A percentile compares a stretch with the other conserved stretches of the same genome.
Conservation (phyloP, 2,888 invertebrate genomes). For the Chouioia cunea region DNA sequence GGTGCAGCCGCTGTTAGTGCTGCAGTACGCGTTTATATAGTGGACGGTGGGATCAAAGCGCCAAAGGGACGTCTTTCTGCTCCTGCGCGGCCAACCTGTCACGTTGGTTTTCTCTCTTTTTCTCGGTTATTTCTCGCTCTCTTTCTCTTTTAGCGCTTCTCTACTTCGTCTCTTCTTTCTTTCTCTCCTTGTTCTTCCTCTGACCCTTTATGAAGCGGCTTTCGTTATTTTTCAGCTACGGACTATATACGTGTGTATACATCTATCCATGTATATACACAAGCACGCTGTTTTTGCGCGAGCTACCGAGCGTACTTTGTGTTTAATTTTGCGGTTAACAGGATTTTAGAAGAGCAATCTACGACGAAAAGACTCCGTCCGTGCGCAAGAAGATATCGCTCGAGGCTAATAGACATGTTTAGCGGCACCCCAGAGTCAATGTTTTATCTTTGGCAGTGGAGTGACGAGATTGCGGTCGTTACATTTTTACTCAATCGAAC, state of each 20-base stretch:
- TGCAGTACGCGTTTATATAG: conserved; percentile 54
- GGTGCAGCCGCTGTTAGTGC: conserved; percentile 8
- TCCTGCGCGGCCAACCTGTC: conserved; percentile 55
- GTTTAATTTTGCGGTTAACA: no score
- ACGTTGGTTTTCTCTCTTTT: conserved; percentile 55
- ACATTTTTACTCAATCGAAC: no score
- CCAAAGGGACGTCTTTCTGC: conserved; percentile 37
- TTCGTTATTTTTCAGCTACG: conserved; percentile 41
- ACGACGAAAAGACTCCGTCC: no score
- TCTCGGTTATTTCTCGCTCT: conserved; percentile 33
- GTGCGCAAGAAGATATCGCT: no score
- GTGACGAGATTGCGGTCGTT: no score
- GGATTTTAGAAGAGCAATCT: no score
- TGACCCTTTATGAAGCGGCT: conserved; percentile 37
- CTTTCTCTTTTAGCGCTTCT: not conserved
- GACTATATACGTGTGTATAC: no score
- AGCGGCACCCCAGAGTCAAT: no score
- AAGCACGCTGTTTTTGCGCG: no score
- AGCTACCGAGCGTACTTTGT: not conserved
- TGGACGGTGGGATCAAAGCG: conserved; percentile 54
- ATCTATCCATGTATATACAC: no score
- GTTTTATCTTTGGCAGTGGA: no score
- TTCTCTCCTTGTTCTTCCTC: conserved; percentile 1
- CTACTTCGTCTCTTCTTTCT: not conserved
- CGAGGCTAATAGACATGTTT: no score